Base-by-base conservation (phyloP, 2,888 invertebrate species). In the Sicus ferrugineus region DNA sequence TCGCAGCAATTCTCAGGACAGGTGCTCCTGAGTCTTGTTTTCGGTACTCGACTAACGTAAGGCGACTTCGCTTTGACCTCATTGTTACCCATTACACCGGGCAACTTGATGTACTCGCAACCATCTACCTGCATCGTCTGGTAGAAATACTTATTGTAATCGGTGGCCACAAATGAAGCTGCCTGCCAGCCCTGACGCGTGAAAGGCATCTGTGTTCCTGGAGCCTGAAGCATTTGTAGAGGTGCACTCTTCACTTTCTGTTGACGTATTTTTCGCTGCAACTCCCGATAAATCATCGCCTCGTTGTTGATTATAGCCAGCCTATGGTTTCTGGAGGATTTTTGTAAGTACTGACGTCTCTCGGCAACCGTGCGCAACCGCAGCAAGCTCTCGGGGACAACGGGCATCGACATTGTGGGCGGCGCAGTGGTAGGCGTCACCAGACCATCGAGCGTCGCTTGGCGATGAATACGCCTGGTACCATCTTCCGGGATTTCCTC, bases 341-440 rank as follows among this genome's bases (percentile, higher is more conserved):
- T 77, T 73, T 86, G 85, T 48, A 88, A 74, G 70, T 87, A 82
- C 63, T 79, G 79, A 9, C 88, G 81, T 68, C 88, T 86, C 75
- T 89, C 88, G 0, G 88, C 88, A 2, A 89, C 84, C 0, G 89
- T 89, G 72, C 88, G 86, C 2, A 88, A 81, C 69, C 87, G 86
- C 26, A 82, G 80, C 14, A 81, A 72, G 46, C 81, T 81, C 19
- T 81, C 82, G 14, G 84, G 84, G 2, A 83, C 79, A 7, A 77
- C 77, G 7, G 84, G 85, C 79, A 82, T 81, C 28, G 80, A 78
- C 75, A 86, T 78, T 7, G 74, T 77, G 2, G 86, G 86, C 6
- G 84, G 78, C 62, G 76, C 68, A 23, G 81, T 79, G 31, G 79
- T 81, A 1, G 75, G 72, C 2, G 79, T 80, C 3, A 86, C 81